These are phyloP conservation scores for Condylura cristata DNA, from an alignment of 2,113 vertebrate genomes.

Conservation along the genomic window DNA sequence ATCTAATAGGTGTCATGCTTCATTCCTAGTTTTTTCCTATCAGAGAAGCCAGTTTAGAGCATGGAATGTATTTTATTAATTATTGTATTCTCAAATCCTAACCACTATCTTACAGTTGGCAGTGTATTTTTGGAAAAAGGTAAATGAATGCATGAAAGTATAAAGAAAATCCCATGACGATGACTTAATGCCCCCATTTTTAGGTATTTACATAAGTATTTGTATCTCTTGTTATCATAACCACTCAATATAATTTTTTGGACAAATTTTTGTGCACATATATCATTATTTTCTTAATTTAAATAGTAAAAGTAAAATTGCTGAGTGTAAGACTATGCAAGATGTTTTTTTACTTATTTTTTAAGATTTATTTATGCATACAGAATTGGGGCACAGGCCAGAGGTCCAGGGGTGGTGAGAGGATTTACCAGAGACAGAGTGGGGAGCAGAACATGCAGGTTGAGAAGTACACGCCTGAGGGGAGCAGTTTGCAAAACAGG, in stretches of 20 bases:
- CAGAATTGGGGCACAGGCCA: too few species aligned
- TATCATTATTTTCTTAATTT: conserved; percentile 10
- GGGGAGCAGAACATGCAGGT: too few species aligned
- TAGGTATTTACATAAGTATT: not conserved
- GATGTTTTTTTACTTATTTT: conserved; percentile 39
- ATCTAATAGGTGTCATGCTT: not conserved
- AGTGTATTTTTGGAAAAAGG: not conserved
- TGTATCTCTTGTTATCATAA: not conserved
- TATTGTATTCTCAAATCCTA: not conserved
- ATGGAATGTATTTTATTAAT: not conserved
- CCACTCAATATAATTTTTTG: not conserved
- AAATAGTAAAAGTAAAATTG: conserved; percentile 38
- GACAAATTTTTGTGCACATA: not conserved
- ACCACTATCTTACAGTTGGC: not conserved
- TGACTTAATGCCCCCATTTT: not conserved
- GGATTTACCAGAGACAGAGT: too few species aligned
- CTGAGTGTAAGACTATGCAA: not conserved
- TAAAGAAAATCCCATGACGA: not conserved
- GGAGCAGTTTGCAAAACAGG: too few species aligned
- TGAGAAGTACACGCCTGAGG: too few species aligned
- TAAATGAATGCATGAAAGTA: not conserved
- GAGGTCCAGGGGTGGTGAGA: too few species aligned
- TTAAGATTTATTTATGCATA: too few species aligned
- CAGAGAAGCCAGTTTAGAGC: not conserved
- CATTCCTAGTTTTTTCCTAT: not conserved